A percentile compares a stretch with the other conserved stretches of the same genome.
These are phyloP conservation scores for Crocallis elinguaria DNA, from an alignment of 2,888 invertebrate species.

Conservation along the genomic window DNA sequence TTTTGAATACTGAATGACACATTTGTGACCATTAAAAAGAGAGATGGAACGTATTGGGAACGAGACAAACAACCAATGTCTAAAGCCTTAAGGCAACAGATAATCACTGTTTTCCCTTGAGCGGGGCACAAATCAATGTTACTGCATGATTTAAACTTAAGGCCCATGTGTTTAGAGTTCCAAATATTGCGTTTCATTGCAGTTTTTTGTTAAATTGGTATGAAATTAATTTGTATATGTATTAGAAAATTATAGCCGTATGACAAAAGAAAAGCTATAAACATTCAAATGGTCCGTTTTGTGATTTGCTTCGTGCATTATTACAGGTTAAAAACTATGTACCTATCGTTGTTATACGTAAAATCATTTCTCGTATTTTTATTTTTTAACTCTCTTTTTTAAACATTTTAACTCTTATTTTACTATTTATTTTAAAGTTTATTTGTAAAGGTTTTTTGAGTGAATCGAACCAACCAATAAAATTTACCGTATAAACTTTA, in stretches of 20 bases:
- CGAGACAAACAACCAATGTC: conserved; percentile 39
- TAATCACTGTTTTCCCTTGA: conserved; percentile 14
- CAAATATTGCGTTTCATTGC: not conserved
- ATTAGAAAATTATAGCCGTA: not conserved
- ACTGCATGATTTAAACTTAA: not conserved
- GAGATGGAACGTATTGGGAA: conserved; percentile 42
- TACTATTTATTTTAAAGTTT: too few relatives aligned
- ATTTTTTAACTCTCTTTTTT: too few relatives aligned
- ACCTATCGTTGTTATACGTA: too few relatives aligned
- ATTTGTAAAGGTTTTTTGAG: too few relatives aligned
- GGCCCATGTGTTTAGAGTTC: not conserved
- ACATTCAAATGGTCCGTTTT: not conserved
- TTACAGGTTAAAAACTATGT: too few relatives aligned
- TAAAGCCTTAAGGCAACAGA: conserved; percentile 54
- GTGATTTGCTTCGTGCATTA: not conserved
- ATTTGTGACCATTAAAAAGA: conserved; percentile 42
- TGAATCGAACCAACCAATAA: too few relatives aligned
- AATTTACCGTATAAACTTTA: not conserved
- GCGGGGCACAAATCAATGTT: not conserved
- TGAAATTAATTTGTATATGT: not conserved
- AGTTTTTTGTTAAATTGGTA: too few relatives aligned
- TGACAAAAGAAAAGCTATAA: not conserved
- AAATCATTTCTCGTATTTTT: too few relatives aligned
- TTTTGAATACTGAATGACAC: conserved; percentile 7
- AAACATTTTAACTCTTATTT: too few relatives aligned